Base-by-base conservation (phyloP, 1,140 invertebrate genomes). In the Eubasilissa regina region DNA sequence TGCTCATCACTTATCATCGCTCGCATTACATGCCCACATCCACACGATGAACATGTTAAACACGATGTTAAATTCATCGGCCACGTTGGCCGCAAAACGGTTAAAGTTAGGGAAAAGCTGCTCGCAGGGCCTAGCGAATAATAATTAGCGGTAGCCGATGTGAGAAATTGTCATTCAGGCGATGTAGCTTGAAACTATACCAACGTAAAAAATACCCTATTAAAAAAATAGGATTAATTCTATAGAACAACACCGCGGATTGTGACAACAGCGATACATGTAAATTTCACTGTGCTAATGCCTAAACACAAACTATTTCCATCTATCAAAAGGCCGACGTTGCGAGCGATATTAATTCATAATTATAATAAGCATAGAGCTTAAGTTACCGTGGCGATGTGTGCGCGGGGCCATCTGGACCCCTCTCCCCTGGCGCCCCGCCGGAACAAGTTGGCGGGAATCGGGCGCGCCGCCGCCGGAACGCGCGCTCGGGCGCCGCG, bases 221-320 rank as follows among this genome's bases (percentile, higher is more conserved):
- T n/a, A n/a, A n/a, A n/a, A n/a, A n/a, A n/a, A n/a, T n/a, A n/a
- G n/a, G 25, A 35, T 35, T 35, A 48, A 12, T 75, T 58, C 53
- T 56, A 13, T 53, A 13, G n/a, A n/a, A 75, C 53, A 43, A 12
- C 13, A 75, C 43, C 66, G 47, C 76, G 76, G 66, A 43, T 56
- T 47, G 12, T 19, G 17, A 53, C 53, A 51, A 66, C 48, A 19
- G 70, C 77, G 74, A 81, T 81, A 68, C 44, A 53, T 74, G 75
- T 80, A 80, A 83, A 83, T 83, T 80, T 80, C 79, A 60, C 79
- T 78, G 25, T 44, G 60, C 66, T 78, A 77, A 82, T 60, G 78
- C 80, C 73, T 80, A 83, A 83, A 83, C 81, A 83, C 62, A 73
- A 79, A 83, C 81, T 83, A 83, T 83, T 83, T 83, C 79, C 81